phyloP scores from a whole-genome alignment of 2,113 vertebrate species.

The Anoura caudifer region DNA sequence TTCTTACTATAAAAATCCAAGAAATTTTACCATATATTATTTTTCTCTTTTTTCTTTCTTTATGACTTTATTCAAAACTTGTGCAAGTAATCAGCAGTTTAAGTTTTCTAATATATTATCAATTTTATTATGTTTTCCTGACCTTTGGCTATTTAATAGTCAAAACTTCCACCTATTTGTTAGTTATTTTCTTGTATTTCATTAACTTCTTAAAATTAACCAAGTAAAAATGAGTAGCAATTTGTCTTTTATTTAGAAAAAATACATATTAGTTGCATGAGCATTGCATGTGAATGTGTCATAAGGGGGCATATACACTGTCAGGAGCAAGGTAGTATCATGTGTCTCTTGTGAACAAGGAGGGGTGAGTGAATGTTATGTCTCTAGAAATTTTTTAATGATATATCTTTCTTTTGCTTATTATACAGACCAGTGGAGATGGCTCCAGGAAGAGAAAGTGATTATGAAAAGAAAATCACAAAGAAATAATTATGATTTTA shows the following conservation, averaged over 20 bases:
- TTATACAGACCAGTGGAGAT: neutral
- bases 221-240: neutral
- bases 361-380: neutral
- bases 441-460: neutral
- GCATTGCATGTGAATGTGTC: neutral
- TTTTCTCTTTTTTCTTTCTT: neutral
- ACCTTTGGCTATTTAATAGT: neutral
- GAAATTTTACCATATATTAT: neutral
- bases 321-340: neutral
- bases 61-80: conserved; percentile 24
- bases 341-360: neutral
- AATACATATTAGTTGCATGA: neutral
- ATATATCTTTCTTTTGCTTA: neutral
- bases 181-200: neutral
- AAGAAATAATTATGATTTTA: neutral
- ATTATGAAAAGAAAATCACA: neutral
- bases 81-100: neutral
- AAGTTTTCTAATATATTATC: neutral
- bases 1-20: conserved; percentile 51
- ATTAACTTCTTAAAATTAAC: neutral
- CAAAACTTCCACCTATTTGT: neutral
- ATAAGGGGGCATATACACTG: rapidly evolving
- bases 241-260: neutral
- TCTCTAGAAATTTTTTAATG: neutral
- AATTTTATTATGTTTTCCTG: neutral